phyloP scores from a whole-genome alignment of 2,888 invertebrate species.

The Cheilosia grossa region DNA sequence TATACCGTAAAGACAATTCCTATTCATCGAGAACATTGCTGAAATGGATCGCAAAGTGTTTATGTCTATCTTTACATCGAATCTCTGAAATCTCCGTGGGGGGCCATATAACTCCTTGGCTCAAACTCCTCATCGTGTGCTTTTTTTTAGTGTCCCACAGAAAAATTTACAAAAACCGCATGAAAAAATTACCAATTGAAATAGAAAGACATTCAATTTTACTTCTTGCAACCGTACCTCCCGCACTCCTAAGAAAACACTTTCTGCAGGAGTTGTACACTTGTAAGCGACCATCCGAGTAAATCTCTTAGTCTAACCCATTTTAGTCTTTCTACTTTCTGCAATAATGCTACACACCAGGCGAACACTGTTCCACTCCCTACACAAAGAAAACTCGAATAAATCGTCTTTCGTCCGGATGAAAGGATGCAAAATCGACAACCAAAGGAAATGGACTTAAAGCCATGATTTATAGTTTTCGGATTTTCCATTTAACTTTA shows the following conservation, averaged over 20 bases:
- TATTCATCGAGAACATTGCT: neutral
- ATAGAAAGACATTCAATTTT: conserved; percentile 66
- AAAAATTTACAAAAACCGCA: conserved; percentile 41
- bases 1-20: neutral
- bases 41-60: neutral
- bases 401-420: conserved; percentile 72
- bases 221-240: conserved; percentile 36
- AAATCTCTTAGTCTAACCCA: conserved; percentile 51
- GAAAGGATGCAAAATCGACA: conserved; percentile 75
- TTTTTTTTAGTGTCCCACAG: conserved; percentile 16
- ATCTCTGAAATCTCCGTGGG: neutral
- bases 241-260: neutral
- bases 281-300: conserved; percentile 47
- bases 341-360: neutral
- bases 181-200: conserved; percentile 61
- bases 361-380: neutral
- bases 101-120: neutral
- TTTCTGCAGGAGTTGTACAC: conserved; percentile 25
- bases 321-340: conserved; percentile 7
- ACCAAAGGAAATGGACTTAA: conserved; percentile 74
- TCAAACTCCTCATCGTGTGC: neutral
- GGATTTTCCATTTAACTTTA: conserved; percentile 75
- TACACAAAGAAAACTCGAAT: conserved; percentile 40
- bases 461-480: conserved; percentile 75
- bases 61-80: neutral